Base-by-base conservation (phyloP, 2,113 vertebrate genomes). In the Myxocyprinus asiaticus region DNA sequence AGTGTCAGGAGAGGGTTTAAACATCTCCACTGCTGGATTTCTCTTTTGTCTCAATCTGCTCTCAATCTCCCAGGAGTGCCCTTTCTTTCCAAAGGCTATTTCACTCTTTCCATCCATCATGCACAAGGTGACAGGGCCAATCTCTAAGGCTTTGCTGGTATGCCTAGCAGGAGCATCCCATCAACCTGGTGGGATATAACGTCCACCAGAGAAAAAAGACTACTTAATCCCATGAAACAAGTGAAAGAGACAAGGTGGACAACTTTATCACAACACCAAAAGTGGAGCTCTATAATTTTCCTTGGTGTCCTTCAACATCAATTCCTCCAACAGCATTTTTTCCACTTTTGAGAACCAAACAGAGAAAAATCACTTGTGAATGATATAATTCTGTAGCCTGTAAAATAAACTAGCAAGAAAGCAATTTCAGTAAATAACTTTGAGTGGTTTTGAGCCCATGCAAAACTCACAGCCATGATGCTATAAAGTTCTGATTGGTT, bases 21-120 rank as follows among this genome's bases (percentile, higher is more conserved):
- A 71, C 59, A 14, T 78, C 47, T 83, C 42, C 76, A 64, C 59
- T 58, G 14, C 74, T 67, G 66, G 66, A 83, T 83, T 85, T 81
- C n/a, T 75, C 14, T 59, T 76, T 72, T 77, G 65, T 67, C 81
- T 78, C 78, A 85, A 83, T 85, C 84, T 66, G 75, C 75, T 80
- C 75, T 65, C 17, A 22, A 42, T 50, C 58, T 81, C 81, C 69
- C 78, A 71, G 42, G 70, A 83, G 84, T 79, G 81, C 67, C 76
- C 81, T 85, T 81, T 58, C 70, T 33, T 62, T 81, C 64, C 17
- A 62, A 81, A 85, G 74, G 74, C 78, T 76, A 82, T 77, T 80
- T 77, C 70, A 47, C 48, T 11, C 74, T 1, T 48, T 67, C 76
- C 78, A 78, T 81, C 78, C 81, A 85, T 82, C 84, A 85, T 63